These are phyloP conservation scores for Cephus pulcher DNA, from an alignment of 2,888 invertebrate genomes.

Conservation along the genomic window DNA sequence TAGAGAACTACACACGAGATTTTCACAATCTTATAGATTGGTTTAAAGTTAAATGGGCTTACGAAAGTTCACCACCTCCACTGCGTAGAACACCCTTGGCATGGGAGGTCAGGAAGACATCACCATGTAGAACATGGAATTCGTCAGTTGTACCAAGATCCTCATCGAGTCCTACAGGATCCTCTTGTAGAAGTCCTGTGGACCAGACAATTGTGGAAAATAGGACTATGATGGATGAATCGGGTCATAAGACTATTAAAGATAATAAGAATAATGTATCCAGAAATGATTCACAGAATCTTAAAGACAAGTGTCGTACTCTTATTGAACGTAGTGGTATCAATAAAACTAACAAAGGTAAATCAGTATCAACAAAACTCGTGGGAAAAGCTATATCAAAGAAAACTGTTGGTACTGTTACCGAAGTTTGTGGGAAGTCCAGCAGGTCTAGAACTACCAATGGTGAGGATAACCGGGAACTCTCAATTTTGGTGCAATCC, in stretches of 20 bases:
- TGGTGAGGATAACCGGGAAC: not conserved
- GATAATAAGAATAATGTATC: constrained; percentile 52
- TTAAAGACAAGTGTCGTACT: constrained; percentile 46
- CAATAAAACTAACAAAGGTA: constrained; percentile 47
- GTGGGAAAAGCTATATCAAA: constrained; percentile 43
- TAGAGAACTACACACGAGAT: constrained; percentile 94
- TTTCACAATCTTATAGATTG: constrained; percentile 94
- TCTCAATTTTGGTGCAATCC: not conserved
- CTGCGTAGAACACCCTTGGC: constrained; percentile 90
- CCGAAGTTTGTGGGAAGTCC: not conserved
- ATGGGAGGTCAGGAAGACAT: constrained; percentile 96
- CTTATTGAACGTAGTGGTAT: constrained; percentile 35
- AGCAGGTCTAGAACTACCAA: not conserved
- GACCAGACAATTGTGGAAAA: constrained; percentile 65
- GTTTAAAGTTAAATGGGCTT: constrained; percentile 93
- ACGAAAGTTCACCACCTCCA: constrained; percentile 87
- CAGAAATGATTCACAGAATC: constrained; percentile 39
- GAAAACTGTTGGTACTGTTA: constrained; percentile 24
- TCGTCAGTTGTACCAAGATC: constrained; percentile 49
- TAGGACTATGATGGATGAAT: constrained; percentile 46
- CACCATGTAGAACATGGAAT: constrained; percentile 60
- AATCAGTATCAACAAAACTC: constrained; percentile 38
- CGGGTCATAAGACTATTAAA: constrained; percentile 61
- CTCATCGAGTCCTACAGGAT: constrained; percentile 63
- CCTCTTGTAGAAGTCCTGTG: constrained; percentile 52